These are phyloP conservation scores for Callochromis pleurospilus DNA, from an alignment of 2,113 vertebrate genomes.

Conservation along the genomic window DNA sequence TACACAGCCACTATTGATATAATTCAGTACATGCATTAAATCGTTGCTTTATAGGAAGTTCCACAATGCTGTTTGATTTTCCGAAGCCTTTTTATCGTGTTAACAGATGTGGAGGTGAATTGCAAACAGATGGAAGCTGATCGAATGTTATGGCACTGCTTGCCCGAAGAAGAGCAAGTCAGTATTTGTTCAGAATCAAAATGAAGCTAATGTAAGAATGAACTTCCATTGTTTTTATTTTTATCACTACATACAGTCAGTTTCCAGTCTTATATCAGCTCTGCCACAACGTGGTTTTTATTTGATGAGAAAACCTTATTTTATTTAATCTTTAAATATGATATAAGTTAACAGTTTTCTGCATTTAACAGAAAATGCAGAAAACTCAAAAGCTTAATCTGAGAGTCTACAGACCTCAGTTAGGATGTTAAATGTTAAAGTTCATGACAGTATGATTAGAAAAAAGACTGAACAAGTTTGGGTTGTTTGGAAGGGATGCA, in stretches of 20 bases:
- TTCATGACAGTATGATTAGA: not conserved
- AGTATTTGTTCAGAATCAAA: not conserved
- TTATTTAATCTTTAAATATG: not conserved
- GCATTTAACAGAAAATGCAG: not conserved
- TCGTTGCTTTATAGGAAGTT: not conserved
- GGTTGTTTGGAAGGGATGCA: not conserved
- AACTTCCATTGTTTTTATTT: not conserved
- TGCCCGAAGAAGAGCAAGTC: not conserved
- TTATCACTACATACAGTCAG: not conserved
- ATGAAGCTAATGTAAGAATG: not conserved
- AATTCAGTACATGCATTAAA: not conserved
- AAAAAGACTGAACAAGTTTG: not conserved
- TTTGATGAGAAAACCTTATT: not conserved
- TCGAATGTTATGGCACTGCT: not conserved
- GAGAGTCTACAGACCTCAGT: not conserved
- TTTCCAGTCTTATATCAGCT: not conserved
- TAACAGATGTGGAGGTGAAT: not conserved
- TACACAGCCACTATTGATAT: not conserved
- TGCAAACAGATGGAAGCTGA: not conserved
- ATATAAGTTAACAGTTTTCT: not conserved
- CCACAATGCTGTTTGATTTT: not conserved
- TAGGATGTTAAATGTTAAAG: not conserved
- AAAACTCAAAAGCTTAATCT: not conserved
- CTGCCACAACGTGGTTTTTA: not conserved
- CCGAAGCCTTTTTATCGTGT: not conserved